These are phyloP conservation scores for Drosophila sproati DNA, from an alignment of 1,140 invertebrate species.

Conservation along the genomic window DNA sequence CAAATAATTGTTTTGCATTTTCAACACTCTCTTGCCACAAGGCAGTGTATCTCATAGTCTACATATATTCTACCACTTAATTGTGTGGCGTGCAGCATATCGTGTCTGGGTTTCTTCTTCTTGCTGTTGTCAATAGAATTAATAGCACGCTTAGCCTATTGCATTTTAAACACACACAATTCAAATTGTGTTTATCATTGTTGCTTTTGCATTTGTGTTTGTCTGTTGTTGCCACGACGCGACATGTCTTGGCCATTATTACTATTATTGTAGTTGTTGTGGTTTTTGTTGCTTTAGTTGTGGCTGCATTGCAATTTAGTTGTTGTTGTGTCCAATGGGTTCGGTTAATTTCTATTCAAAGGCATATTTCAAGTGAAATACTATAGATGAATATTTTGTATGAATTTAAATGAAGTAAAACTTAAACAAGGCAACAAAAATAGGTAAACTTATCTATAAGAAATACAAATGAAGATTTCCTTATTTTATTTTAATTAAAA, in stretches of 20 bases:
- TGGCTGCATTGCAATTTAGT: conserved; percentile 62
- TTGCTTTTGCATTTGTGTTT: conserved; percentile 18
- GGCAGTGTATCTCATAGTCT: too few species aligned
- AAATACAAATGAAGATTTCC: too few species aligned
- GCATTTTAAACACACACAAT: conserved; percentile 66
- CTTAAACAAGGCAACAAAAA: too few species aligned
- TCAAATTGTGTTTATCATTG: conserved; percentile 27
- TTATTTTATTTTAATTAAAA: too few species aligned
- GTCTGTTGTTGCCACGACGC: conserved; percentile 49
- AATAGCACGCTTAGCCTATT: conserved; percentile 71
- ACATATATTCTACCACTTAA: too few species aligned
- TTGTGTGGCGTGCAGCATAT: not conserved
- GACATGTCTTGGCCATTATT: conserved; percentile 79
- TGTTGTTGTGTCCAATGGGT: conserved; percentile 29
- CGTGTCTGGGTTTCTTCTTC: conserved; percentile 4
- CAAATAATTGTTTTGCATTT: not conserved
- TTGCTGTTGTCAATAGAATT: conserved; percentile 50
- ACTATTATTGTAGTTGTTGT: conserved; percentile 44
- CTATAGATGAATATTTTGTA: not conserved
- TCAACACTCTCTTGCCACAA: not conserved
- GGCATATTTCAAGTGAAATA: not conserved
- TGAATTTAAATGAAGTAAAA: not conserved
- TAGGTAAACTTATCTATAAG: not conserved
- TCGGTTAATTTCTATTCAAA: conserved; percentile 19
- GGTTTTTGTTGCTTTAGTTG: not conserved